A percentile compares a stretch with the other conserved stretches of the same genome.
Evolutionary conservation across 2,888 invertebrate species (phyloP).

Genomic region (Vesta saturnalis): DNA sequence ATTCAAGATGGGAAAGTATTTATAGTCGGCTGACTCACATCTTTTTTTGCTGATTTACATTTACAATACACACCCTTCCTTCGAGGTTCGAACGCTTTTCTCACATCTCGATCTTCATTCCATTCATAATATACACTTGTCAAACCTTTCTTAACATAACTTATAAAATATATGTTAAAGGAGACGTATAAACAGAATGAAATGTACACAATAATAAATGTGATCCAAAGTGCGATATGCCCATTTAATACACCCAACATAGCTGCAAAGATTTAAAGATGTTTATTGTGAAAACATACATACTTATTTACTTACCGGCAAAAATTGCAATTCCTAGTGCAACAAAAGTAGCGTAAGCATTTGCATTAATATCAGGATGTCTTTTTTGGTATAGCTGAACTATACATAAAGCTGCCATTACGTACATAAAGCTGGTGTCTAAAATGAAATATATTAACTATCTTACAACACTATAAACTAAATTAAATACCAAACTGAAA

Average conservation of each 20-base stretch:
- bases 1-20: no score
- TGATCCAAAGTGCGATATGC: constrained; percentile 72
- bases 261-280: constrained; percentile 63
- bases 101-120: constrained; percentile 59
- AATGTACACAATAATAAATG: constrained; percentile 77
- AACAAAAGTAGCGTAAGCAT: constrained; percentile 81
- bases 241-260: constrained; percentile 74
- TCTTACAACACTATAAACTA: neutral
- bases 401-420: constrained; percentile 86
- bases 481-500: constrained; percentile 84
- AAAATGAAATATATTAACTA: constrained; percentile 36
- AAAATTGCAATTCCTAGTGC: constrained; percentile 79
- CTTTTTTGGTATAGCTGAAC: constrained; percentile 88
- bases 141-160: constrained; percentile 65
- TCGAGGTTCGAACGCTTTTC: constrained; percentile 38
- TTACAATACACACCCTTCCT: constrained; percentile 47
- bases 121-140: constrained; percentile 69
- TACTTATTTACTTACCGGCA: constrained; percentile 64
- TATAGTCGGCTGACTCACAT: no score
- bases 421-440: constrained; percentile 95
- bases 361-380: constrained; percentile 87
- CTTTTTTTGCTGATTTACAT: no score
- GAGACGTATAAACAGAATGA: constrained; percentile 64
- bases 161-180: constrained; percentile 59
- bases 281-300: neutral